These are phyloP conservation scores for Anneissia japonica DNA, from an alignment of 35 echinoderm and acorn worm genomes.

Conservation along the genomic window DNA sequence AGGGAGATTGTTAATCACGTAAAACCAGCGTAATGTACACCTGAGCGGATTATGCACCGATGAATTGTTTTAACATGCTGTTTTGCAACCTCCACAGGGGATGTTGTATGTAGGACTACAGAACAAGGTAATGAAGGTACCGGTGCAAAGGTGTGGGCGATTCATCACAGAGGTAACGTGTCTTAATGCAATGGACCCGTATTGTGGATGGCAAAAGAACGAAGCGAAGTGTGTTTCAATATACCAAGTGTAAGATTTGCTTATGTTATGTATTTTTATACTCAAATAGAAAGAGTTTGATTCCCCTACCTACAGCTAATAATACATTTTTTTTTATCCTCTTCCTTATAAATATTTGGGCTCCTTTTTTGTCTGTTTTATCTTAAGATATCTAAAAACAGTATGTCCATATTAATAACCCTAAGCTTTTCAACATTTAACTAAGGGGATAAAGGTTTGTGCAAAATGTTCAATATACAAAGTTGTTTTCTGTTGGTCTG, in stretches of 20 bases:
- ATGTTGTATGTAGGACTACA: constrained; percentile 75
- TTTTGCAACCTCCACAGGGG: constrained; percentile 40
- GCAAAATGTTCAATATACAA: too few relatives aligned
- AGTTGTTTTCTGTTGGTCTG: too few relatives aligned
- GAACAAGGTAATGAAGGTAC: constrained; percentile 65
- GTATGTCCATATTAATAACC: too few relatives aligned
- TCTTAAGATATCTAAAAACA: too few relatives aligned
- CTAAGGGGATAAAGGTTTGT: too few relatives aligned
- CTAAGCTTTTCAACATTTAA: too few relatives aligned
- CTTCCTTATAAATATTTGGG: too few relatives aligned
- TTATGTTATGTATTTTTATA: neutral
- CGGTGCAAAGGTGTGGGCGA: constrained; percentile 56
- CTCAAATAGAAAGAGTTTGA: neutral
- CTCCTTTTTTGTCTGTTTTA: too few relatives aligned
- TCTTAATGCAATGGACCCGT: constrained; percentile 81
- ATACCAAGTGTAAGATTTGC: constrained; percentile 58
- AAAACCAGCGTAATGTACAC: neutral
- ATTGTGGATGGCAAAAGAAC: constrained; percentile 76
- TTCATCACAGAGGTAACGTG: constrained; percentile 62
- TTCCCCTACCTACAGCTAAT: too few relatives aligned
- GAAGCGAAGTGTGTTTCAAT: constrained; percentile 50
- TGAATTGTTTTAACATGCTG: neutral
- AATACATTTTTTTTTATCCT: too few relatives aligned
- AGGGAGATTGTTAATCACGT: neutral
- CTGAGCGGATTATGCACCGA: neutral